Evolutionary conservation across 1,140 invertebrate species (phyloP).

Genomic region (Pollicipes pollicipes): DNA sequence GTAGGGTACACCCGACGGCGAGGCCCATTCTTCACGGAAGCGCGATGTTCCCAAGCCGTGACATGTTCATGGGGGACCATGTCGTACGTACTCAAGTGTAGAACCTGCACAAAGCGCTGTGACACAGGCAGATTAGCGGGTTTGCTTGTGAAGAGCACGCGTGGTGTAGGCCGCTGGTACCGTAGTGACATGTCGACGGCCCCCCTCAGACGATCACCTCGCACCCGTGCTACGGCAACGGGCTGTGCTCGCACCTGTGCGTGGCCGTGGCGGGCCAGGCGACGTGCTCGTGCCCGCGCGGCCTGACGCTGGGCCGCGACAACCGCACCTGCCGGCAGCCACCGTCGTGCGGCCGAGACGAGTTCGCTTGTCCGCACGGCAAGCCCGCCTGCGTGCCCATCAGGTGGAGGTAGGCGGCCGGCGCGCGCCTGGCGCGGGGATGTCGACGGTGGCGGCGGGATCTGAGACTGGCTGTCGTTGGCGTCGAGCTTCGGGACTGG

Average conservation of each 20-base stretch:
- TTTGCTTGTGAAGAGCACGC: too few relatives aligned
- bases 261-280: slow-evolving; percentile 22
- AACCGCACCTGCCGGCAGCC: slow-evolving; percentile 44
- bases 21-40: too few relatives aligned
- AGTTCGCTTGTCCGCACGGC: slow-evolving; percentile 50
- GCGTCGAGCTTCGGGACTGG: too few relatives aligned
- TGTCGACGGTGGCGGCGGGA: too few relatives aligned
- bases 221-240: slow-evolving; percentile 13
- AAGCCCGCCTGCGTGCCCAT: slow-evolving; percentile 49
- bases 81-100: too few relatives aligned
- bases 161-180: neutral
- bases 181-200: neutral
- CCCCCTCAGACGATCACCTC: slow-evolving; percentile 3
- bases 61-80: too few relatives aligned
- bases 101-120: too few relatives aligned
- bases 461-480: too few relatives aligned
- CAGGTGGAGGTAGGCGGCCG: slow-evolving; percentile 39
- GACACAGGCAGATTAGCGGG: too few relatives aligned
- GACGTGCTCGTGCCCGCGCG: slow-evolving; percentile 59
- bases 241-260: slow-evolving; percentile 51
- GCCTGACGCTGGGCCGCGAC: slow-evolving; percentile 48
- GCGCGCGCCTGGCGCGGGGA: too few relatives aligned
- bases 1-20: too few relatives aligned
- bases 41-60: too few relatives aligned
- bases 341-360: slow-evolving; percentile 52